Percentiles rank a stretch among this genome's conserved stretches.
These are phyloP conservation scores for Eulacestoma nigropectus DNA, from an alignment of 2,113 vertebrate species.

Conservation along the genomic window DNA sequence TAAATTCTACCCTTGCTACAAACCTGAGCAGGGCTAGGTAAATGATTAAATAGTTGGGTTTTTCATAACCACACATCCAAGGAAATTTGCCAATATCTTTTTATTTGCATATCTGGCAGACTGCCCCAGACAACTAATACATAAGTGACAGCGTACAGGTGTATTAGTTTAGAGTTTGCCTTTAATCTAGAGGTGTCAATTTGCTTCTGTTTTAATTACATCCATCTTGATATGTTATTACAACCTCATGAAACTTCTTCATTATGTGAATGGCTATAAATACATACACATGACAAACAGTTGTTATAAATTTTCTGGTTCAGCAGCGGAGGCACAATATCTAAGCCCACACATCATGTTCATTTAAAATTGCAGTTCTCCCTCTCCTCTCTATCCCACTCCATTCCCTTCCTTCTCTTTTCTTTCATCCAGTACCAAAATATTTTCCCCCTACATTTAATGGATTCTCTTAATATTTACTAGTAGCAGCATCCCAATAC, in stretches of 20 bases:
- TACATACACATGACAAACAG: slow-evolving; percentile 71
- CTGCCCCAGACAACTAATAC: slow-evolving; percentile 64
- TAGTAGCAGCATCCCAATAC: neutral
- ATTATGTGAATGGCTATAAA: slow-evolving; percentile 73
- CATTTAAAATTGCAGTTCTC: neutral
- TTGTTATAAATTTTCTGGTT: slow-evolving; percentile 71
- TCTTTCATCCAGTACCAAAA: neutral
- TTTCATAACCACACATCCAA: slow-evolving; percentile 58
- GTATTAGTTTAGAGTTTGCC: slow-evolving; percentile 69
- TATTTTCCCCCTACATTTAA: neutral
- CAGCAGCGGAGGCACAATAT: slow-evolving; percentile 56
- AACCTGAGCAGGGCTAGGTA: slow-evolving; percentile 50
- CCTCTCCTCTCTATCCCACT: neutral
- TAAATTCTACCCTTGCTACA: neutral
- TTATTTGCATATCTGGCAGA: slow-evolving; percentile 77
- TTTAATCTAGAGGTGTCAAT: slow-evolving; percentile 77
- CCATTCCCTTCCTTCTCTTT: neutral
- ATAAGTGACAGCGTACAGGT: slow-evolving; percentile 61
- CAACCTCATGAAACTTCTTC: slow-evolving; percentile 72
- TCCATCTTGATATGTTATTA: slow-evolving; percentile 74
- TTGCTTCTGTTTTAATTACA: slow-evolving; percentile 79
- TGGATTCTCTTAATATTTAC: neutral
- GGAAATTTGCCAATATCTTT: slow-evolving; percentile 74
- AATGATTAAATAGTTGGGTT: slow-evolving; percentile 57
- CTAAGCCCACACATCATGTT: slow-evolving; percentile 39